Conservation (phyloP, 2,113 vertebrate species). For the Nothoprocta pentlandii region DNA sequence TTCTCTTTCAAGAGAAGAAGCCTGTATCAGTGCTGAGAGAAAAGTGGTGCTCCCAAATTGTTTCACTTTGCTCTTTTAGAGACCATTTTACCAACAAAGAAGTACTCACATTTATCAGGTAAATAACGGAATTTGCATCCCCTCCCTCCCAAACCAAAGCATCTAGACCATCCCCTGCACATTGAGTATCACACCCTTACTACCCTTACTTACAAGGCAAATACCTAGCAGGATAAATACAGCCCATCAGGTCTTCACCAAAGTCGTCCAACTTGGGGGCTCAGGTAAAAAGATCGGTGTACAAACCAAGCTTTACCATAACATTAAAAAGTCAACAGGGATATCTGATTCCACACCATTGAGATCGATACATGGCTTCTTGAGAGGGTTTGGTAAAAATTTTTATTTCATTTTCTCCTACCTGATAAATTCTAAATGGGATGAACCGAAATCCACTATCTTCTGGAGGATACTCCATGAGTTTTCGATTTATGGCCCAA, state of each 20-base stretch:
- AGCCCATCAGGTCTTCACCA: not conserved
- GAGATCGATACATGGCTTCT: not conserved
- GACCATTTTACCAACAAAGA: not conserved
- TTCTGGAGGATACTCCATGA: conserved; percentile 95
- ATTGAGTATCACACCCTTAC: not conserved
- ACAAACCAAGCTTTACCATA: not conserved
- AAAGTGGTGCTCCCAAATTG: not conserved
- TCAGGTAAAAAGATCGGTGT: not conserved
- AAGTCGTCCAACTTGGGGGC: not conserved
- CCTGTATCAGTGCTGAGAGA: not conserved
- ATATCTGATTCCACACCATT: not conserved
- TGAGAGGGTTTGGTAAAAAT: not conserved
- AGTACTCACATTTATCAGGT: not conserved
- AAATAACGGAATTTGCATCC: not conserved
- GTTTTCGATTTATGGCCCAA: conserved; percentile 99
- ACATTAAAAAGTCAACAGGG: not conserved
- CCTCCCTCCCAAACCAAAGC: no score
- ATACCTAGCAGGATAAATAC: not conserved
- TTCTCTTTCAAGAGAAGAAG: not conserved
- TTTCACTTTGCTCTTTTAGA: not conserved
- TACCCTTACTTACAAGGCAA: not conserved
- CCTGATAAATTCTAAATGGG: conserved; percentile 99
- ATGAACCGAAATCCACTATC: conserved; percentile 97
- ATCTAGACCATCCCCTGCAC: not conserved
- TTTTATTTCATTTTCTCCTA: conserved; percentile 64